Conservation (phyloP, 1,140 invertebrate genomes). For the Nilaparvata lugens region DNA sequence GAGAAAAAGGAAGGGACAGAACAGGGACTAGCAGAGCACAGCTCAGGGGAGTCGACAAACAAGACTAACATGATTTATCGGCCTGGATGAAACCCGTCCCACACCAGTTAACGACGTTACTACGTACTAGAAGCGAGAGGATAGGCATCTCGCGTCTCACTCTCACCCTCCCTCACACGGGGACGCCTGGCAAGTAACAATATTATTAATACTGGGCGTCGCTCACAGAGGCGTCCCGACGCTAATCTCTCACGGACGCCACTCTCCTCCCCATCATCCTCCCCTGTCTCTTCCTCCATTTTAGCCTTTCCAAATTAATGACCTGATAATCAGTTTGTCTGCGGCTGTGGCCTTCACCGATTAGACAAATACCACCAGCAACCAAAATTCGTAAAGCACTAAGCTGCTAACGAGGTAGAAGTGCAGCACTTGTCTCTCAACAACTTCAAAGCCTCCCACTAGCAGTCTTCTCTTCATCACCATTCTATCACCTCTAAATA, state of each 20-base stretch:
- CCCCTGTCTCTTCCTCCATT: background rate
- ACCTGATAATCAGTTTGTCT: background rate
- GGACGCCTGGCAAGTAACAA: background rate
- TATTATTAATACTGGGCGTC: background rate
- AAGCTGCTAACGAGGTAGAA: no score
- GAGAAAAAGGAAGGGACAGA: background rate
- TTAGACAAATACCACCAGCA: no score
- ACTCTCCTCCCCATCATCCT: background rate
- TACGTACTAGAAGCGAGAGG: background rate
- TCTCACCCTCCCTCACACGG: background rate
- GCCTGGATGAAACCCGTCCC: background rate
- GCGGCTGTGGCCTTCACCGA: no score
- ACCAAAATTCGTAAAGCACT: no score
- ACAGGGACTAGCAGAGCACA: background rate
- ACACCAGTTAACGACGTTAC: background rate
- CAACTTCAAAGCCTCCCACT: no score
- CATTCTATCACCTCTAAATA: no score
- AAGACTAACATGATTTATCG: slow-evolving; percentile 1
- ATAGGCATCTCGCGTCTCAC: background rate
- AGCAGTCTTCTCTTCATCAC: no score
- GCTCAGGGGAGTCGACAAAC: background rate
- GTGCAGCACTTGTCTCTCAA: no score
- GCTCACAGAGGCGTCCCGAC: background rate
- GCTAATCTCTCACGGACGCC: background rate
- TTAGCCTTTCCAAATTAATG: background rate